Conservation (phyloP, 1,140 invertebrate genomes). For the roundworm (Caenorhabditis elegans) region WBcel235 BX284605.5:5620001-5620500, state of each 20-base stretch:
- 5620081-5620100: slow-evolving; percentile 23
- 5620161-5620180: slow-evolving; percentile 7
- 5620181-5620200: slow-evolving; percentile 20
- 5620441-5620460: too few species aligned
- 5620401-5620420: too few species aligned
- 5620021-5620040: slow-evolving; percentile 27
- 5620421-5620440: too few species aligned
- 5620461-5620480: too few species aligned
- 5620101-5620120: slow-evolving; percentile 6
- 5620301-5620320: neutral
- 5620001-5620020: neutral
- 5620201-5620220: slow-evolving; percentile 30
- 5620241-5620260: slow-evolving; percentile 7
- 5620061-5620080: slow-evolving; percentile 29
- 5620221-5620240: neutral
- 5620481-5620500: too few species aligned
- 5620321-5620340: neutral
- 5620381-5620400: too few species aligned
- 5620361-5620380: too few species aligned
- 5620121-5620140: neutral
- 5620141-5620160: slow-evolving; percentile 2
- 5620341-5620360: neutral
- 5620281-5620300: neutral
- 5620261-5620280: neutral
- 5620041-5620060: neutral